Evolutionary conservation across 2,797 vertebrate species (phyloP).

Genomic region (Toxotes lorentzi): DNA sequence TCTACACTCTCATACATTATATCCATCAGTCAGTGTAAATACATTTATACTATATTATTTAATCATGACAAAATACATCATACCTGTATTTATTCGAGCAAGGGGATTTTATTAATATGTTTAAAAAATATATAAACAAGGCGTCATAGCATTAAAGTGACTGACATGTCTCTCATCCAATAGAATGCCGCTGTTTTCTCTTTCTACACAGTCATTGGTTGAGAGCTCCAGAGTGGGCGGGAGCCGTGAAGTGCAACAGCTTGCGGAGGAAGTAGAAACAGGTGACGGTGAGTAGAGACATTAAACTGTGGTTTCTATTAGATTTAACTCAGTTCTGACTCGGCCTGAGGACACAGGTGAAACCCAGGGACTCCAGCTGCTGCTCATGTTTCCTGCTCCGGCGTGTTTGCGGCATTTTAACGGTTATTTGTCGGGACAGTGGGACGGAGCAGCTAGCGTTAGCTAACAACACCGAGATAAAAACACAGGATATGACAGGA

Average conservation of each 20-base stretch:
- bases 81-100: too few relatives aligned
- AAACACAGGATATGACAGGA: too few relatives aligned
- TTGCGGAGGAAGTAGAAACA: slow-evolving; percentile 14
- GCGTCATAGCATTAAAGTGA: neutral
- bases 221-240: rapidly evolving
- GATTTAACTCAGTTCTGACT: rapidly evolving
- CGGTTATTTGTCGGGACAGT: neutral
- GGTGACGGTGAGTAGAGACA: slow-evolving; percentile 24
- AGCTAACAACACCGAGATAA: slow-evolving; percentile 1
- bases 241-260: slow-evolving; percentile 12
- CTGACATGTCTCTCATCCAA: neutral
- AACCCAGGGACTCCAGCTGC: neutral
- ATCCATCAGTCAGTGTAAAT: too few relatives aligned
- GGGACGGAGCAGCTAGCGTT: slow-evolving; percentile 30
- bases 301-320: neutral
- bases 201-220: slow-evolving; percentile 20
- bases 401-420: neutral
- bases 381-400: too few relatives aligned
- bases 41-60: too few relatives aligned
- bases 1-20: too few relatives aligned
- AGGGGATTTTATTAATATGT: neutral
- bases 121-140: neutral
- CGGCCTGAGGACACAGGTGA: rapidly evolving
- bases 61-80: neutral
- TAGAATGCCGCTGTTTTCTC: rapidly evolving